Base-by-base conservation (phyloP, 2,888 invertebrate species). In the Odiellus spinosus region DNA sequence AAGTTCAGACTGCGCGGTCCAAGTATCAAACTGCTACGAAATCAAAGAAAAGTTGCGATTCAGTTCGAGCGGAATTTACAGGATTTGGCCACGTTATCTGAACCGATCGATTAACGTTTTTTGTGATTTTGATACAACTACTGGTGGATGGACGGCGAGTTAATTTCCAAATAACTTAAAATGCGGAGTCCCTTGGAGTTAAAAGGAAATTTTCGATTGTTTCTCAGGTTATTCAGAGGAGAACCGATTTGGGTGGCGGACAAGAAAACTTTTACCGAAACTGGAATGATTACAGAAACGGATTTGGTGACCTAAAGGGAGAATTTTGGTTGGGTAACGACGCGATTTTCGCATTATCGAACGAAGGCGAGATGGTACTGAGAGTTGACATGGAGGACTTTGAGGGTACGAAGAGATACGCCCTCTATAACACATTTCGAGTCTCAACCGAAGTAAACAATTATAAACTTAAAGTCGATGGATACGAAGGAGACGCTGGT, bases 331-430 rank as follows among this genome's bases (percentile, higher is more conserved):
- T 63, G 20, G 63, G 56, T 44, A 87, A 87, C 61, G 86, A 87
- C 64, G 87, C 87, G 61, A 87, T 88, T 54, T 87, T 86, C 65
- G 86, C 87, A 84, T 51, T 71, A n/a, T 70, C 70, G 10, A 61
- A 58, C 46, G 56, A 59, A 44, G 73, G 68, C 60, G 61, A 74
- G 26, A 68, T 73, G 47, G 73, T 79, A 58, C 61, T 80, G 50
- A 63, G 77, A 47, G 70, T 80, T 14, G 74, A 76, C 49, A 59
- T 80, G 59, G 73, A 76, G 57, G 76, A 78, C 48, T 73, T 74
- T 48, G 63, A 72, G 3, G 71, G 72, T 1, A n/a, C 17, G 12
- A 38, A 69, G 39, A 73, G 71, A 1, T 68, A 64, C 41, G 78
- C 80, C 1, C 67, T 66, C 1, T 80, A 77, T 60, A 69, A 71